Percentiles rank a stretch among this genome's conserved stretches.
phyloP scores from a whole-genome alignment of 2,113 vertebrate species.

The Hemicordylus capensis region DNA sequence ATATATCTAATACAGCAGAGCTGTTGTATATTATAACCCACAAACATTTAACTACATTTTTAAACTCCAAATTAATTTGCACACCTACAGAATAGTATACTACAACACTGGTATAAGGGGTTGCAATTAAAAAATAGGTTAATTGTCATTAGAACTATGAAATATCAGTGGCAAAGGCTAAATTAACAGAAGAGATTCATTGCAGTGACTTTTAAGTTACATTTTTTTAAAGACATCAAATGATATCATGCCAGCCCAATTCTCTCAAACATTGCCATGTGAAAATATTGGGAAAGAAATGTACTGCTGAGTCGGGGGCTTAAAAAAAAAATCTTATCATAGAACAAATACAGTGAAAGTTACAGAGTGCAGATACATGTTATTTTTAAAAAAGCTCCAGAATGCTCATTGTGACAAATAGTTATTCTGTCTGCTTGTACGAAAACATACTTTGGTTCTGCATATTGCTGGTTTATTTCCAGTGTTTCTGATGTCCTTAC shows the following conservation, averaged over 20 bases:
- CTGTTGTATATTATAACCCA: not conserved
- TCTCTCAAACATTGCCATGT: not conserved
- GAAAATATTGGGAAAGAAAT: not conserved
- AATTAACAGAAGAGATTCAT: not conserved
- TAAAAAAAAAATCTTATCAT: not conserved
- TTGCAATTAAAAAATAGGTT: not conserved
- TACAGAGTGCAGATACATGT: not conserved
- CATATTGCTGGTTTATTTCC: not conserved
- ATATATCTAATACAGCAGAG: not conserved
- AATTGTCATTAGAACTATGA: not conserved
- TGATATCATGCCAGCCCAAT: not conserved
- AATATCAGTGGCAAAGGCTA: not conserved
- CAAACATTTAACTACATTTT: not conserved
- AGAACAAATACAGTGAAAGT: fast-evolving
- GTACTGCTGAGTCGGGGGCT: not conserved
- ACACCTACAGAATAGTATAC: not conserved
- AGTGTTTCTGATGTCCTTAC: not conserved
- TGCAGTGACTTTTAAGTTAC: not conserved
- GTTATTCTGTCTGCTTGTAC: not conserved
- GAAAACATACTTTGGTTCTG: not conserved
- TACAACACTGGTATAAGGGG: not conserved
- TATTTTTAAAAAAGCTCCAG: not conserved
- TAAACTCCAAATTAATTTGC: not conserved
- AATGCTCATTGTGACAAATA: conserved; percentile 8
- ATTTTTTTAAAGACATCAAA: not conserved